Evolutionary conservation across 2,113 vertebrate species (phyloP).

Genomic region (Gallinago jamesoni): DNA sequence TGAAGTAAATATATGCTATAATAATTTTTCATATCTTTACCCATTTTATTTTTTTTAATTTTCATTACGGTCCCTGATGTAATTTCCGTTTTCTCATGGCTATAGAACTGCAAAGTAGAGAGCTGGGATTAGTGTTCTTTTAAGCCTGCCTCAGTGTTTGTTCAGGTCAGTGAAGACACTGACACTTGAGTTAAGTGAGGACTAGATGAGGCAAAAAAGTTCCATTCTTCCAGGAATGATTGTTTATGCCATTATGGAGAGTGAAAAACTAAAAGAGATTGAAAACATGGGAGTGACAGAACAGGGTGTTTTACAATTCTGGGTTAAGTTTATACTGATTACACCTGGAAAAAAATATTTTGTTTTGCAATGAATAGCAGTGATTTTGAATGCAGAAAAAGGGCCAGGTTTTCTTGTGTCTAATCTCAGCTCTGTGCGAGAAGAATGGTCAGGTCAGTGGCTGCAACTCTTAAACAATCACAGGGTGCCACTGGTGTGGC

Average conservation of each 20-base stretch:
- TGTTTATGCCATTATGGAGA: neutral
- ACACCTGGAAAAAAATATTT: neutral
- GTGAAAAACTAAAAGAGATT: neutral
- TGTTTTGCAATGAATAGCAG: neutral
- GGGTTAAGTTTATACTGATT: neutral
- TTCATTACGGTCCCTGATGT: neutral
- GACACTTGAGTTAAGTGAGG: neutral
- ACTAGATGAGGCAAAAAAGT: neutral
- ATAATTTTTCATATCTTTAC: neutral
- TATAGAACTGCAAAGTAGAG: neutral
- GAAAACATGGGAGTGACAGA: neutral
- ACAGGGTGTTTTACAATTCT: neutral
- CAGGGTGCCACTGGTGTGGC: neutral
- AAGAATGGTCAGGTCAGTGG: neutral
- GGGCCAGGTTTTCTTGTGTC: neutral
- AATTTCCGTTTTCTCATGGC: neutral
- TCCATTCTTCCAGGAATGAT: neutral
- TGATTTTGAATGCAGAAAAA: neutral
- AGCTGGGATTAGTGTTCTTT: neutral
- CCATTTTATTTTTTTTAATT: neutral
- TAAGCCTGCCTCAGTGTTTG: neutral
- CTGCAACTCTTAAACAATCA: neutral
- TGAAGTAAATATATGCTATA: neutral
- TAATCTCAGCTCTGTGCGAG: neutral
- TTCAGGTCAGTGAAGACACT: neutral